phyloP scores from a whole-genome alignment of 2,113 vertebrate species.

The Gobius niger region DNA sequence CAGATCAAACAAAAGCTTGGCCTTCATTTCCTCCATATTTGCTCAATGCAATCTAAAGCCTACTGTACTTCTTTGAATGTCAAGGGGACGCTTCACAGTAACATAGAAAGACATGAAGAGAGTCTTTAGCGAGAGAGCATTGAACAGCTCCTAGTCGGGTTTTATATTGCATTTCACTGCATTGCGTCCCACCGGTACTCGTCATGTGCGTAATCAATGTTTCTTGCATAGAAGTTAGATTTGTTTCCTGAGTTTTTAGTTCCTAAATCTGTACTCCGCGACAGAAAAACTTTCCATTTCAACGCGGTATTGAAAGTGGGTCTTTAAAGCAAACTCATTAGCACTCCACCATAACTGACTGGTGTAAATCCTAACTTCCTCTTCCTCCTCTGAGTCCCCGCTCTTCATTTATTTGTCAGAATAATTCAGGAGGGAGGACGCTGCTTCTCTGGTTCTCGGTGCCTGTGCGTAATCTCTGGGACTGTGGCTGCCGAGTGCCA shows the following conservation, averaged over 20 bases:
- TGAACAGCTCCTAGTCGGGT: too few relatives aligned
- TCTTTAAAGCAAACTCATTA: conserved; percentile 1
- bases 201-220: neutral
- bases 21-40: too few relatives aligned
- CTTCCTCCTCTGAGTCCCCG: conserved; percentile 40
- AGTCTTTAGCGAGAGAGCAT: too few relatives aligned
- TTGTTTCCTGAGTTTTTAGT: neutral
- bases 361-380: conserved; percentile 50
- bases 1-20: too few relatives aligned
- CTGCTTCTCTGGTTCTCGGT: conserved; percentile 35
- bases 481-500: conserved; percentile 70
- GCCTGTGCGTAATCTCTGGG: conserved; percentile 67
- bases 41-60: too few relatives aligned
- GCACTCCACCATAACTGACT: conserved; percentile 39
- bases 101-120: too few relatives aligned
- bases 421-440: conserved; percentile 40
- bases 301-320: neutral
- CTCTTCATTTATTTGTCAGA: conserved; percentile 52
- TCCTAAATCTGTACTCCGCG: neutral
- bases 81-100: too few relatives aligned
- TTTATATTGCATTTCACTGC: too few relatives aligned
- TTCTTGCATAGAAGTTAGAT: neutral
- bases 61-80: too few relatives aligned
- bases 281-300: neutral
- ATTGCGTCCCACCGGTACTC: neutral